A percentile compares a stretch with the other conserved stretches of the same genome.
These are phyloP conservation scores for Anthophora plumipes DNA, from an alignment of 2,888 invertebrate species.

Conservation along the genomic window DNA sequence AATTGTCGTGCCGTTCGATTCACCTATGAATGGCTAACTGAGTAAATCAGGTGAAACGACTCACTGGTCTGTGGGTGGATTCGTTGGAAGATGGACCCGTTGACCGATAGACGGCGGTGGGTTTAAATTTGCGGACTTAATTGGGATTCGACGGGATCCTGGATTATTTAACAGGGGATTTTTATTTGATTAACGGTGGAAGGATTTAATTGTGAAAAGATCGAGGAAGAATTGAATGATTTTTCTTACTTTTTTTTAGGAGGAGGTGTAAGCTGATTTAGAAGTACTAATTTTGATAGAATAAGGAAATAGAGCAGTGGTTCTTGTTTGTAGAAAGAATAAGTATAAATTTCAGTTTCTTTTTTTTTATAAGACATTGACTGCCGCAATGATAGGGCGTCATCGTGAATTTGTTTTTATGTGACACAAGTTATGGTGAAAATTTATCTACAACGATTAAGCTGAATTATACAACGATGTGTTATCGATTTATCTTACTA, in stretches of 20 bases:
- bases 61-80: slow-evolving; percentile 20
- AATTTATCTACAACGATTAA: too few relatives aligned
- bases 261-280: neutral
- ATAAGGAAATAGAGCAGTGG: too few relatives aligned
- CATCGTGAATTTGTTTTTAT: too few relatives aligned
- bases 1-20: slow-evolving; percentile 40
- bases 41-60: slow-evolving; percentile 62
- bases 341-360: too few relatives aligned
- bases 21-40: slow-evolving; percentile 68
- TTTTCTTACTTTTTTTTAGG: neutral
- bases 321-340: neutral
- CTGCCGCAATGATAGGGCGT: too few relatives aligned
- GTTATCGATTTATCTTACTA: too few relatives aligned
- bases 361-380: too few relatives aligned
- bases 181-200: neutral
- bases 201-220: slow-evolving; percentile 13
- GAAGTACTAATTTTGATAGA: neutral
- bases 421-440: too few relatives aligned
- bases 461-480: too few relatives aligned
- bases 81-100: slow-evolving; percentile 18
- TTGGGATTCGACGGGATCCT: neutral
- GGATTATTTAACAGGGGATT: slow-evolving; percentile 11
- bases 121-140: slow-evolving; percentile 15
- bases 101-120: neutral
- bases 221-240: neutral